Evolutionary conservation across 2,113 vertebrate genomes (phyloP), one percentile per base, ranked within the genome.

Genomic region (Epinephelus cyanopodus): DNA sequence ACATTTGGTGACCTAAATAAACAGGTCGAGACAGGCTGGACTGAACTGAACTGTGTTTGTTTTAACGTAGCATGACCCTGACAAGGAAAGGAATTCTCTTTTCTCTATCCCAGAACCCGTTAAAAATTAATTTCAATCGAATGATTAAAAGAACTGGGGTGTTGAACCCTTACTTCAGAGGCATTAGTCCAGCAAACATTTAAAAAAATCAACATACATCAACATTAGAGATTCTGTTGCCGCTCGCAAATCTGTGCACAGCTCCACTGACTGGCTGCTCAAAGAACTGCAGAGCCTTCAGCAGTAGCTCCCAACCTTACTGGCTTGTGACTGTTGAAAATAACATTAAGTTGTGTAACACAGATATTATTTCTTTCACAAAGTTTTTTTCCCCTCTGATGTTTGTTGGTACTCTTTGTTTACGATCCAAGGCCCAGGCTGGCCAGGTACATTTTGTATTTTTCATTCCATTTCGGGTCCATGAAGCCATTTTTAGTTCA

Each of bases 231-330:
- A n/a, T n/a, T n/a, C n/a, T n/a, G n/a, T n/a, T n/a, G n/a, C n/a
- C 37, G 53, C 39, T 67, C 13, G 1, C 15, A 1, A 25, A 21
- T 25, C 3, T 6, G 57, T 27, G 13, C 29, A 53, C n/a, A 53
- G 77, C 47, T 23, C 47, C 57, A 53, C 29, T 19, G 2, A 15
- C 77, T 70, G 66, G 47, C 77, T 62, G 29, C 18, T 12, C 42
- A 12, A 4, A 62, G 29, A 62, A 70, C 66, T 29, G 29, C 65
- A 62, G 19, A 33, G 6, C 2, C 19, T 37, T 37, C 33, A 37
- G 42, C 42, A 45, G 9, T 12, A 45, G 42, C 9, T 45, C 29
- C 6, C 14, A 37, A 50, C 45, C 15, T 17, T 27, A 9, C 6
- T 47, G 23, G 23, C 37, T 23, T 60, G 25, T 8, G 13, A 18